Evolutionary conservation across 2,113 vertebrate species (phyloP), one percentile per base, ranked within the genome.

Genomic region (Tangachromis dhanisi): DNA sequence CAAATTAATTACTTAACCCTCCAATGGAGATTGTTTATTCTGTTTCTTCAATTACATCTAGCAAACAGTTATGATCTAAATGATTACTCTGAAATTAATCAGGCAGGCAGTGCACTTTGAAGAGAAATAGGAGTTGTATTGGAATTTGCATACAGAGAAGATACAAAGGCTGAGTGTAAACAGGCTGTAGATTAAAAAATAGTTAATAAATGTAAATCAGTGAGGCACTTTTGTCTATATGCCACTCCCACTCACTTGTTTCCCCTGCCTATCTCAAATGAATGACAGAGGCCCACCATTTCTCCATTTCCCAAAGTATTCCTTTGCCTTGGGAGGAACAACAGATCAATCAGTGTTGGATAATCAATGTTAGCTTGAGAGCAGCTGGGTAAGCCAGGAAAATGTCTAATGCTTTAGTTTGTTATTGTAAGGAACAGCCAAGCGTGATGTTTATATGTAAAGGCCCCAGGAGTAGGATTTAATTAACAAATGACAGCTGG

Each of bases 401-500:
- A 88, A 88, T 54, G 55, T 88, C 79, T 84, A 73, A 83, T 29
- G 19, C 59, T 90, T 88, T 55, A 55, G 88, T 93, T 92, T 95
- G 88, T 94, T 94, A 81, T 92, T 88, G 73, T 55, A 88, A 81
- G 54, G 84, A 93, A 92, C 81, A 90, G 86, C 84, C 88, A 89
- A 78, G 82, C 68, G 29, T 91, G 78, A 88, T 93, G 91, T 93
- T 94, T 92, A 83, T 88, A 85, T 92, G 88, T 93, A 80, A 91
- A 92, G 83, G 92, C 80, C 90, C 93, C 90, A 86, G 40, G 89
- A 90, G 90, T 92, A 86, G 40, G 80, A 87, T 92, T 94, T 90
- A 93, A 94, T 93, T 91, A 92, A 92, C 84, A 87, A 92, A 88
- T 88, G 92, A 90, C 90, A 90, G 89, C 89, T 89, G 84, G 90